Percentiles rank a stretch among this genome's conserved stretches.
phyloP scores from a whole-genome alignment of 2,113 vertebrate species.

The Equus przewalskii region DNA sequence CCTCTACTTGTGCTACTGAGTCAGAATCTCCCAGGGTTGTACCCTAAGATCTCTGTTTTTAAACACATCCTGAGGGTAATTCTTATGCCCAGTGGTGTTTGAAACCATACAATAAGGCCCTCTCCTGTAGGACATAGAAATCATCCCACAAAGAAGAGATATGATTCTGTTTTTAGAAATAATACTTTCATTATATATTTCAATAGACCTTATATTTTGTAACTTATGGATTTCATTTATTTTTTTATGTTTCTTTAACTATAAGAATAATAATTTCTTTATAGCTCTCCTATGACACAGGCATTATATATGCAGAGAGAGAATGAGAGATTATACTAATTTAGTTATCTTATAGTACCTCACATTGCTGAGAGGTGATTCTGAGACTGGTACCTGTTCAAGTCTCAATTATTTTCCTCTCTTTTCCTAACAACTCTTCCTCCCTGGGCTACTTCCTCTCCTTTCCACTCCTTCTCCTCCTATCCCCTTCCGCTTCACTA shows the following conservation, averaged over 20 bases:
- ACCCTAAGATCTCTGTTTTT: neutral
- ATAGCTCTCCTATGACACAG: neutral
- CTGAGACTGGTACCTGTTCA: neutral
- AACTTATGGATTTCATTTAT: neutral
- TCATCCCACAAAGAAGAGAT: neutral
- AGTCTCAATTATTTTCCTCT: neutral
- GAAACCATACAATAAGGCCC: neutral
- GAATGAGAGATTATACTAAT: neutral
- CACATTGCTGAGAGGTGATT: neutral
- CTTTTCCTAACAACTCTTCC: neutral
- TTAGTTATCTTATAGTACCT: neutral
- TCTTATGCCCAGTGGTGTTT: neutral
- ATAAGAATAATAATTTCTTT: neutral
- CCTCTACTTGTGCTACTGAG: neutral
- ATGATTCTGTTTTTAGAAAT: neutral
- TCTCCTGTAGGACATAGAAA: neutral
- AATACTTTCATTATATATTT: neutral
- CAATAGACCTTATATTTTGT: neutral
- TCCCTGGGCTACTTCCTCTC: too few species aligned
- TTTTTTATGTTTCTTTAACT: constrained; percentile 25
- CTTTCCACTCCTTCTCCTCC: neutral
- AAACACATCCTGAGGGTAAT: neutral
- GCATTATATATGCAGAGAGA: neutral
- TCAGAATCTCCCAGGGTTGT: neutral
- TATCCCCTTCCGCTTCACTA: neutral